These are phyloP conservation scores for Leptosomus discolor DNA, from an alignment of 2,113 vertebrate genomes.

Conservation along the genomic window DNA sequence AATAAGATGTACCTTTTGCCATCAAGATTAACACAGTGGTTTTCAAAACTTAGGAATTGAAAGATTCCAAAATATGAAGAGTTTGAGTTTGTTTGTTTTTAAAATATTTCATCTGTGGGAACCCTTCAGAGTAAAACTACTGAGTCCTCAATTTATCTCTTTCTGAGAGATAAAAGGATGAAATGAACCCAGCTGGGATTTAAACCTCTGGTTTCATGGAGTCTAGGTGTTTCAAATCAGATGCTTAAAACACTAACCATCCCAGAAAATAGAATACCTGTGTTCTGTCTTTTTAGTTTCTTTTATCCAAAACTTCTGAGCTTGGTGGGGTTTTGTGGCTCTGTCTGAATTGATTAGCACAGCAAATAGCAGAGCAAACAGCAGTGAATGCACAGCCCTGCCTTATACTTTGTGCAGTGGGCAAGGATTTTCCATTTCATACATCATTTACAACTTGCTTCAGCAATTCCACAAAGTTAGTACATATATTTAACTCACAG, in stretches of 20 bases:
- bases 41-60: background rate
- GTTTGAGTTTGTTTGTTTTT: background rate
- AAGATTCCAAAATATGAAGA: background rate
- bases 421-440: slow-evolving; percentile 26
- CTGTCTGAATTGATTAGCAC: background rate
- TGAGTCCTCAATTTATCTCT: background rate
- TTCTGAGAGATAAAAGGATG: background rate
- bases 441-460: slow-evolving; percentile 11
- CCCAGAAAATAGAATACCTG: background rate
- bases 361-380: background rate
- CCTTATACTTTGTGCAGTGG: background rate
- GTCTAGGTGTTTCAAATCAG: background rate
- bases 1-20: background rate
- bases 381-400: background rate
- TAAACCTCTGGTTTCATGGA: background rate
- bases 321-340: background rate
- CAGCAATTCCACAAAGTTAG: background rate
- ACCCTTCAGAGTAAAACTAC: background rate
- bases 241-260: background rate
- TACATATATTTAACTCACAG: background rate
- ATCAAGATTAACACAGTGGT: background rate
- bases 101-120: background rate
- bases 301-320: slow-evolving; percentile 1
- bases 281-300: background rate
- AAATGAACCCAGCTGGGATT: background rate